A percentile compares a stretch with the other conserved stretches of the same genome.
Conservation (phyloP, 2,797 vertebrate genomes). For the Smutsia gigantea region DNA sequence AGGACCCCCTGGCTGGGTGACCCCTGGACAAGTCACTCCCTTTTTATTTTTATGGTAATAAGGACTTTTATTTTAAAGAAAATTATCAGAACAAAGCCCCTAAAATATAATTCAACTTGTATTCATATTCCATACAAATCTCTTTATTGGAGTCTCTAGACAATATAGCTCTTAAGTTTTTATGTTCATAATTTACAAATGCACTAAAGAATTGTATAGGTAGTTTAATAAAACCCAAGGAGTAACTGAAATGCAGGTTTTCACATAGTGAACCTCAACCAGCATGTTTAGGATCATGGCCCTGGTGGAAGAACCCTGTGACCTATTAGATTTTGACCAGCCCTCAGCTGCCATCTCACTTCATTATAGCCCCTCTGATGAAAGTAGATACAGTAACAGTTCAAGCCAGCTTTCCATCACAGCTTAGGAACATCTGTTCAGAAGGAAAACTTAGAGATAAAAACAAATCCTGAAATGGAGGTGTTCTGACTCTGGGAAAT, state of each 20-base stretch:
- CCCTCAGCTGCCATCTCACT: neutral
- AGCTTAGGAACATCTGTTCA: slow-evolving; percentile 9
- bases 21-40: neutral
- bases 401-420: neutral
- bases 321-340: neutral
- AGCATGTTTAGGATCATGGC: neutral
- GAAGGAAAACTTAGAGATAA: neutral
- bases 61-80: neutral
- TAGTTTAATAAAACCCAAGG: neutral
- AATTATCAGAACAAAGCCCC: neutral
- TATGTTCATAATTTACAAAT: neutral
- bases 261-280: neutral
- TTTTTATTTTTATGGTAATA: neutral
- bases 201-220: neutral
- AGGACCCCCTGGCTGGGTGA: neutral
- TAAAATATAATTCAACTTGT: neutral
- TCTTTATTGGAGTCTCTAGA: neutral
- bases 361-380: neutral
- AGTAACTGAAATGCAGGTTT: neutral
- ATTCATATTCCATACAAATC: neutral
- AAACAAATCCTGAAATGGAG: neutral
- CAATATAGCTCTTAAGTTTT: neutral
- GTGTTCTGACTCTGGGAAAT: neutral
- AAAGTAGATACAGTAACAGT: neutral
- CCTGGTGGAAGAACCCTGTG: neutral